These are phyloP conservation scores for Anthopleura xanthogrammica DNA, from an alignment of 92 coral and sea anemone genomes.

Conservation along the genomic window DNA sequence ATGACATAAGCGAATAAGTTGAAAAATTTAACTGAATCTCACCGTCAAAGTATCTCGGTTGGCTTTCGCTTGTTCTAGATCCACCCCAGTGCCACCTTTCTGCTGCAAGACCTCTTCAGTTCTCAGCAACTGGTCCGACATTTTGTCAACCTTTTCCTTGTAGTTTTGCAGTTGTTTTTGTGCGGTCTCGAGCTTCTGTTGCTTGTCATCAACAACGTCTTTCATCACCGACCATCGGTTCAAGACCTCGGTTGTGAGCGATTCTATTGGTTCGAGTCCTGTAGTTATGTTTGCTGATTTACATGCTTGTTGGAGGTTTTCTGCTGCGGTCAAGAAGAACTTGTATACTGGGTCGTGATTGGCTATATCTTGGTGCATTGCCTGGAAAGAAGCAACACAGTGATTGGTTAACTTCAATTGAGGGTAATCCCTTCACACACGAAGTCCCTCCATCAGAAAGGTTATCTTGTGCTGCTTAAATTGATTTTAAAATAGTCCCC, in stretches of 20 bases:
- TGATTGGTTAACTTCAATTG: constrained; percentile 1
- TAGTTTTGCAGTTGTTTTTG: constrained; percentile 60
- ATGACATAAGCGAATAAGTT: too few relatives aligned
- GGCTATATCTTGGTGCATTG: constrained; percentile 68
- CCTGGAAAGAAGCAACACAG: constrained; percentile 40
- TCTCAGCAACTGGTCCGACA: constrained; percentile 49
- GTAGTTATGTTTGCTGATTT: constrained; percentile 57
- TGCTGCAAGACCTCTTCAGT: constrained; percentile 60
- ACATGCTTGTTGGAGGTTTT: constrained; percentile 73
- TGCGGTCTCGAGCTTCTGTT: constrained; percentile 61
- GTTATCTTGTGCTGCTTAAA: too few relatives aligned
- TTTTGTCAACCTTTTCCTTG: constrained; percentile 49
- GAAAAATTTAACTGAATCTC: not conserved
- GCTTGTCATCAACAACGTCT: constrained; percentile 59
- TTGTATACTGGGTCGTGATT: constrained; percentile 85
- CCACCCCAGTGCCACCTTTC: constrained; percentile 56
- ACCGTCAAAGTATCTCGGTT: constrained; percentile 78
- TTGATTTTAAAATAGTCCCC: too few relatives aligned
- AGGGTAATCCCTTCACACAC: not conserved
- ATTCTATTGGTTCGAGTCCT: constrained; percentile 81
- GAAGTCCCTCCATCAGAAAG: too few relatives aligned
- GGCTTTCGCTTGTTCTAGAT: constrained; percentile 69
- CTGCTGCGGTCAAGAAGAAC: constrained; percentile 77
- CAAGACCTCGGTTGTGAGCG: constrained; percentile 69
- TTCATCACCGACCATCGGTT: constrained; percentile 87